These are phyloP conservation scores for Lampris megalopsis DNA, from an alignment of 2,113 vertebrate genomes.

Conservation along the genomic window DNA sequence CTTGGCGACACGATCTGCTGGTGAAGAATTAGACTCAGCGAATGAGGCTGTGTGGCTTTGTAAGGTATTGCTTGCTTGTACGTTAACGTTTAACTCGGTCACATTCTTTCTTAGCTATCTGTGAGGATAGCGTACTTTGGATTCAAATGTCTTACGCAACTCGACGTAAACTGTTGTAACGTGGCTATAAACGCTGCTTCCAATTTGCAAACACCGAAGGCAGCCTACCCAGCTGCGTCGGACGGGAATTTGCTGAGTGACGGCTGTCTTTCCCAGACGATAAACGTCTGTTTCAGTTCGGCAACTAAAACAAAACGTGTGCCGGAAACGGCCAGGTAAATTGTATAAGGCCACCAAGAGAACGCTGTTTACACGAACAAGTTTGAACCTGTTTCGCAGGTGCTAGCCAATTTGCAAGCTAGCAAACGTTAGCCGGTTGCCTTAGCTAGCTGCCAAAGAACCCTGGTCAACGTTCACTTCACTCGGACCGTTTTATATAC, in stretches of 20 bases:
- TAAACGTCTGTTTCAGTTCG: slow-evolving; percentile 57
- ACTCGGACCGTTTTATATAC: no score
- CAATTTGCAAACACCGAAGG: not conserved
- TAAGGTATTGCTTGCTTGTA: slow-evolving; percentile 46
- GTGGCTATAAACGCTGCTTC: not conserved
- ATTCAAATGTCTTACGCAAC: no score
- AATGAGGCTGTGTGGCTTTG: slow-evolving; percentile 31
- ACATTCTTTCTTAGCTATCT: not conserved
- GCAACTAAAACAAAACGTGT: slow-evolving; percentile 58
- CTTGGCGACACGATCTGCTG: slow-evolving; percentile 51
- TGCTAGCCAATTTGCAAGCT: not conserved
- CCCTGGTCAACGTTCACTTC: no score
- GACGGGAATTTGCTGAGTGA: slow-evolving; percentile 35
- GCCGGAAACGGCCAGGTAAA: slow-evolving; percentile 69
- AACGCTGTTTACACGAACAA: not conserved
- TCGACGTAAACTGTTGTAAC: no score
- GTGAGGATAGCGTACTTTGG: not conserved
- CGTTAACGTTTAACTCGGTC: not conserved
- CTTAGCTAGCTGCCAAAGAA: no score
- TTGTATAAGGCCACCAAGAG: slow-evolving; percentile 12
- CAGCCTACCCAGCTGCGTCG: slow-evolving; percentile 5
- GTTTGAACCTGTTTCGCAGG: not conserved
- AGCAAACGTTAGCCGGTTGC: not conserved
- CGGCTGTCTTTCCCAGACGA: slow-evolving; percentile 26
- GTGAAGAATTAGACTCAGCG: slow-evolving; percentile 51